Percentiles rank a stretch among this genome's conserved stretches.
phyloP scores from a whole-genome alignment of 1,140 invertebrate genomes.

The Drosophila mayri region DNA sequence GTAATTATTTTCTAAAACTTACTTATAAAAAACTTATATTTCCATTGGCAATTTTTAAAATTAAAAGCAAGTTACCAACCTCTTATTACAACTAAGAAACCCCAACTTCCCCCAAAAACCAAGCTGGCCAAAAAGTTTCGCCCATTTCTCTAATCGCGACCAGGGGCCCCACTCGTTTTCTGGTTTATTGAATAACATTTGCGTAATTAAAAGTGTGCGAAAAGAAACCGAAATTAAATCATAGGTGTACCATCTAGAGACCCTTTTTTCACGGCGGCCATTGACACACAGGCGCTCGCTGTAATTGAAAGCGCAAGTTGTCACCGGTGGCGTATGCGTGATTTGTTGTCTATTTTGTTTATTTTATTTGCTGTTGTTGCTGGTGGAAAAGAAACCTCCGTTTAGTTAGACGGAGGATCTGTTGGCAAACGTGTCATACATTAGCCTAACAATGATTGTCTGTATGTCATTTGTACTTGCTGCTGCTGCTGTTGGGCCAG shows the following conservation, averaged over 20 bases:
- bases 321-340: constrained; percentile 52
- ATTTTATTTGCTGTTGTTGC: not conserved
- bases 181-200: constrained; percentile 76
- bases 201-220: constrained; percentile 72
- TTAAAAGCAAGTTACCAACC: constrained; percentile 1
- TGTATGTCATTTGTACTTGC: constrained; percentile 46
- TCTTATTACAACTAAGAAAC: not conserved
- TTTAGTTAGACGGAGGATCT: constrained; percentile 17
- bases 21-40: not conserved
- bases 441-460: constrained; percentile 69
- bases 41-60: not conserved
- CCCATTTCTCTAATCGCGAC: constrained; percentile 45
- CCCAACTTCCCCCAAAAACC: not conserved
- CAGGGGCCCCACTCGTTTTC: constrained; percentile 25
- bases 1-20: not conserved
- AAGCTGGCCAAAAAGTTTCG: constrained; percentile 51
- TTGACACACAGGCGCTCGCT: constrained; percentile 67
- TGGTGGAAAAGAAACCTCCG: constrained; percentile 7
- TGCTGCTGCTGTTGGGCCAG: constrained; percentile 42
- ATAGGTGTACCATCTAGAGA: constrained; percentile 40
- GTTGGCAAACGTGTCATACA: constrained; percentile 74
- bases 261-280: constrained; percentile 53
- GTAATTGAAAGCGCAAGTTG: constrained; percentile 66
- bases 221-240: constrained; percentile 70
- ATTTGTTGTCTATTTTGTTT: constrained; percentile 45